A percentile compares a stretch with the other conserved stretches of the same genome.
phyloP scores from a whole-genome alignment of 2,797 vertebrate species.

The Cossypha niveicapilla region DNA sequence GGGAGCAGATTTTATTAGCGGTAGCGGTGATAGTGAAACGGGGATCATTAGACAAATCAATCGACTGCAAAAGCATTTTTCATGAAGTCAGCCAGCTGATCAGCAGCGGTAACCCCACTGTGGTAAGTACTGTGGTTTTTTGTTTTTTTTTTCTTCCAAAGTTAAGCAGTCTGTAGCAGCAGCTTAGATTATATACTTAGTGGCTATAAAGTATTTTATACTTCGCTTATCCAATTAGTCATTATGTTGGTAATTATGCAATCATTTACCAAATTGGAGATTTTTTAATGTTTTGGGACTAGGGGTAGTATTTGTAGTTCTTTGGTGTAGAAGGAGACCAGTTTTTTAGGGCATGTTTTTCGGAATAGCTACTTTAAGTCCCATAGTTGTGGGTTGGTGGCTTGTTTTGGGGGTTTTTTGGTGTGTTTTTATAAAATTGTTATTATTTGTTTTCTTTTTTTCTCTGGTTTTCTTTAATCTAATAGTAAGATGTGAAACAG shows the following conservation, averaged over 20 bases:
- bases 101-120: conserved; percentile 93
- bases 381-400: neutral
- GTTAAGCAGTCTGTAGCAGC: neutral
- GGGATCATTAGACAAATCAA: conserved; percentile 94
- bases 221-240: neutral
- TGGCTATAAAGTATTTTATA: neutral
- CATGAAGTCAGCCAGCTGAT: conserved; percentile 97
- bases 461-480: neutral
- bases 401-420: accelerated
- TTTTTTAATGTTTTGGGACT: neutral
- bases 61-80: conserved; percentile 97
- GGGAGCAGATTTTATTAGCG: conserved; percentile 96
- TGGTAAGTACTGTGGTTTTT: conserved; percentile 78
- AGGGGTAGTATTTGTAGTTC: neutral
- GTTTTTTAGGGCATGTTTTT: neutral
- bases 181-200: neutral
- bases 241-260: neutral
- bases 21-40: conserved; percentile 97
- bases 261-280: neutral
- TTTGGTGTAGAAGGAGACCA: neutral
- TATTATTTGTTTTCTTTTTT: neutral
- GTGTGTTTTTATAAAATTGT: too few species aligned
- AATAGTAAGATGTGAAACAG: neutral
- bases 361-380: neutral
- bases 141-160: neutral